A percentile compares a stretch with the other conserved stretches of the same genome.
phyloP scores from a whole-genome alignment of 2,113 vertebrate genomes.

The Tursiops truncatus region DNA sequence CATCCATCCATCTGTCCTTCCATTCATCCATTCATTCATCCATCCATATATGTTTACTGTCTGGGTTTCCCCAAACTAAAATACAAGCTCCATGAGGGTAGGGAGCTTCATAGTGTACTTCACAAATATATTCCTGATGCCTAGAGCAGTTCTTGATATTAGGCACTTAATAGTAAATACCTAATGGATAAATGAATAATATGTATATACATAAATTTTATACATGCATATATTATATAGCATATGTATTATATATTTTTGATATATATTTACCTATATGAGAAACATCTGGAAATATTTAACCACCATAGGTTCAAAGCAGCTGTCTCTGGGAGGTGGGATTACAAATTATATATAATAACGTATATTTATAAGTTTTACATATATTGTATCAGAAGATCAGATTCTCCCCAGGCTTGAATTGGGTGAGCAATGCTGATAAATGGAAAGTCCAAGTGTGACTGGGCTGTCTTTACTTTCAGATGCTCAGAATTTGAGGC shows the following conservation, averaged over 20 bases:
- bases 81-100: not conserved
- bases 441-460: not conserved
- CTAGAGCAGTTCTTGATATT: not conserved
- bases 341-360: not conserved
- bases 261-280: not conserved
- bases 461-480: slow-evolving; percentile 45
- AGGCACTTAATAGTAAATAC: not conserved
- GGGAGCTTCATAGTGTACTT: not conserved
- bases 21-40: not conserved
- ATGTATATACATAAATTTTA: not conserved
- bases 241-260: not conserved
- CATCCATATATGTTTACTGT: not conserved
- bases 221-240: not conserved
- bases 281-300: not conserved
- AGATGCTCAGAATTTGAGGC: slow-evolving; percentile 87
- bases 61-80: not conserved
- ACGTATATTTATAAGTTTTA: not conserved
- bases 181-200: not conserved
- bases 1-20: not conserved
- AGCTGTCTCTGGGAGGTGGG: not conserved
- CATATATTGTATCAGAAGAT: not conserved
- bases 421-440: not conserved
- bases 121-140: not conserved
- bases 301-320: not conserved
- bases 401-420: not conserved